Percentiles rank a stretch among this genome's conserved stretches.
Evolutionary conservation across 1,140 invertebrate genomes (phyloP).

Genomic region (Condylostylus longicornis): DNA sequence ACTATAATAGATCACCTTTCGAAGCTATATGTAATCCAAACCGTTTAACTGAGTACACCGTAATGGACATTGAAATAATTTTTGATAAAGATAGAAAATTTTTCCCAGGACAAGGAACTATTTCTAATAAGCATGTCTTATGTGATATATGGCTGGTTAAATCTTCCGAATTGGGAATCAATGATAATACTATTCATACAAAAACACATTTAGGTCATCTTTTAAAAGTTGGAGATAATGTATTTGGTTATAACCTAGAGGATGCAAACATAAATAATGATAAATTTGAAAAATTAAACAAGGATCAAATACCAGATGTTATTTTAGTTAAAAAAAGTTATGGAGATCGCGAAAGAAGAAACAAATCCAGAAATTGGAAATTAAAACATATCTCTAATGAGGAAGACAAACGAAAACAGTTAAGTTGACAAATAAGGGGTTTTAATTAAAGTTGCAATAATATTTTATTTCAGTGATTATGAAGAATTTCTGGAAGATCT

Average conservation of each 20-base stretch:
- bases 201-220: slow-evolving; percentile 89
- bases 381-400: slow-evolving; percentile 69
- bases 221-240: slow-evolving; percentile 83
- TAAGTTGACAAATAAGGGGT: slow-evolving; percentile 48
- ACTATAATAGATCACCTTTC: slow-evolving; percentile 82
- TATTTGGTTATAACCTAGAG: slow-evolving; percentile 77
- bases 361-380: slow-evolving; percentile 78
- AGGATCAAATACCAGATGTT: slow-evolving; percentile 67
- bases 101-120: slow-evolving; percentile 72
- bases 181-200: slow-evolving; percentile 68
- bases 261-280: slow-evolving; percentile 83
- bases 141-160: slow-evolving; percentile 89
- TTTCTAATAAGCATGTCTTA: slow-evolving; percentile 76
- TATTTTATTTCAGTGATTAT: slow-evolving; percentile 56
- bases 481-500: slow-evolving; percentile 93
- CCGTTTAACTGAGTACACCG: slow-evolving; percentile 81
- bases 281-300: slow-evolving; percentile 70
- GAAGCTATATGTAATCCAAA: slow-evolving; percentile 75
- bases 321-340: slow-evolving; percentile 89
- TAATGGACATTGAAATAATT: slow-evolving; percentile 87
- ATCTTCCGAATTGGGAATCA: slow-evolving; percentile 72
- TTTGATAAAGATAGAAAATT: slow-evolving; percentile 56
- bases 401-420: slow-evolving; percentile 45
- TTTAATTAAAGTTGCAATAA: slow-evolving; percentile 1
- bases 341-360: slow-evolving; percentile 51